phyloP scores from a whole-genome alignment of 2,797 vertebrate species.

The Clarias pachynema region DNA sequence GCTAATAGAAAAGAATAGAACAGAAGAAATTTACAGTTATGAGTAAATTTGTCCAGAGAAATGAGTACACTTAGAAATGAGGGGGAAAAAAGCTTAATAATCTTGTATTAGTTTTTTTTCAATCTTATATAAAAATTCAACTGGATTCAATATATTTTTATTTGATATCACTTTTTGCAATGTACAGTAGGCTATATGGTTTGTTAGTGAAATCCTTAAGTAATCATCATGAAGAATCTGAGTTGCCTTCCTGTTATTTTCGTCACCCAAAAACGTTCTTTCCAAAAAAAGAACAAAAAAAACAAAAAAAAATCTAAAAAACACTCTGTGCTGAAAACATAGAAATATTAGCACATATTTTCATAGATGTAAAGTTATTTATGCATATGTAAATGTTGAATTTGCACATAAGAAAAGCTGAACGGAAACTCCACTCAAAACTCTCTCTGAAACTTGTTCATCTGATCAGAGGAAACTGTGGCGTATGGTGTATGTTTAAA shows the following conservation, averaged over 20 bases:
- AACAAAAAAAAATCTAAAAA: not conserved
- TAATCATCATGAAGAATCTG: not conserved
- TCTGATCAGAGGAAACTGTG: constrained; percentile 11
- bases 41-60: too few species aligned
- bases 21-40: too few species aligned
- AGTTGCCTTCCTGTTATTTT: not conserved
- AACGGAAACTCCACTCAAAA: constrained; percentile 5
- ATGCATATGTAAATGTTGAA: constrained; percentile 13
- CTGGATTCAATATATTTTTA: too few species aligned
- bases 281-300: too few species aligned
- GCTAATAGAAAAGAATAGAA: too few species aligned
- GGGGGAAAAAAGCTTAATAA: too few species aligned
- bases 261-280: not conserved
- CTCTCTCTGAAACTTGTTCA: not conserved
- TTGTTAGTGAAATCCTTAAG: not conserved
- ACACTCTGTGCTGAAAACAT: not conserved
- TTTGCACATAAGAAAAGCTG: constrained; percentile 2
- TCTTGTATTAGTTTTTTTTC: too few species aligned
- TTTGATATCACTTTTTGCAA: too few species aligned
- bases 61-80: too few species aligned
- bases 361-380: not conserved
- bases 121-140: too few species aligned
- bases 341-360: not conserved
- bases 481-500: not conserved
- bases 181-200: too few species aligned